Evolutionary conservation across 2,113 vertebrate species (phyloP).

Genomic region (Proterorhinus semilunaris): DNA sequence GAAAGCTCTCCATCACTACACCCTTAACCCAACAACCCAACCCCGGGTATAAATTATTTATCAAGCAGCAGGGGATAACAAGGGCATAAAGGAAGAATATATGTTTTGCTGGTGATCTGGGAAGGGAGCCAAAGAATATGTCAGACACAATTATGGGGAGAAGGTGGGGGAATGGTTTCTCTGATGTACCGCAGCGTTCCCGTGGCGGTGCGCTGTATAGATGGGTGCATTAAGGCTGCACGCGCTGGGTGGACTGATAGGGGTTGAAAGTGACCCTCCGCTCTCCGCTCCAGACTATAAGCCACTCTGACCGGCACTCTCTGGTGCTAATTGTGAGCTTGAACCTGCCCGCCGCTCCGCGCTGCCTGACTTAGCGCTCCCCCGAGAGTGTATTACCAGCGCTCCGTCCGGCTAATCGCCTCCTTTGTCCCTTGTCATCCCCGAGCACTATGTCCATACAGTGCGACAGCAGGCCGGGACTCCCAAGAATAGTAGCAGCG

Average conservation of each 20-base stretch:
- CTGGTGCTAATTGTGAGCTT: constrained; percentile 67
- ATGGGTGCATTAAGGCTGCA: constrained; percentile 59
- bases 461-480: constrained; percentile 42
- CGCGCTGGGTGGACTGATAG: constrained; percentile 63
- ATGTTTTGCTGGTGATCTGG: constrained; percentile 64
- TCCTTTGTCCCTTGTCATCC: constrained; percentile 63
- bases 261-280: constrained; percentile 70
- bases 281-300: constrained; percentile 58
- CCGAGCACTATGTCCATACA: constrained; percentile 56
- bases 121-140: constrained; percentile 65
- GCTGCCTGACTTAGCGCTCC: constrained; percentile 62
- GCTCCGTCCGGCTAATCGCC: constrained; percentile 68
- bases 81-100: constrained; percentile 67
- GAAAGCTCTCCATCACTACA: constrained; percentile 48
- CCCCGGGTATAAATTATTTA: constrained; percentile 67
- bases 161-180: constrained; percentile 58
- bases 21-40: constrained; percentile 24
- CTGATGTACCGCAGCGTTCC: constrained; percentile 48
- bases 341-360: constrained; percentile 66
- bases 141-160: constrained; percentile 63
- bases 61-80: constrained; percentile 65
- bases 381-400: constrained; percentile 67
- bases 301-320: constrained; percentile 57
- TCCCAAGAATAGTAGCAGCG: constrained; percentile 20
- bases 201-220: constrained; percentile 54